Evolutionary conservation across 2,888 invertebrate genomes (phyloP), one percentile per base, ranked within the genome.

Genomic region (Papilio gigon): DNA sequence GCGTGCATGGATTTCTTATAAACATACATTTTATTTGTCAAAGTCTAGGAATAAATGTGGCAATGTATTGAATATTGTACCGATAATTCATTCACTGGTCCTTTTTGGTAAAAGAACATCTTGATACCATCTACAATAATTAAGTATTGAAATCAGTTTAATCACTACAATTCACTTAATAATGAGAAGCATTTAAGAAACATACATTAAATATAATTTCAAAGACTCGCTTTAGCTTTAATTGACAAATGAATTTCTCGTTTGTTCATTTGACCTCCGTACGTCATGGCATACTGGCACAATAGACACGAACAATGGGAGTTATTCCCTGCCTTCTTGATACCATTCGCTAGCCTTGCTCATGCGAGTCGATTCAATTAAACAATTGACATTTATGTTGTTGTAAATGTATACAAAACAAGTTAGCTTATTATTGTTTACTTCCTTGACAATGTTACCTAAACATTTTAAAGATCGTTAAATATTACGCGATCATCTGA

Each of bases 241-340:
- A 84, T 83, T 84, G 84, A 81, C 81, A 78, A 81, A 84, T 83
- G 82, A 82, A 84, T 83, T 80, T 84, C 81, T 82, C 84, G 81
- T 80, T 84, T 82, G 79, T 79, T 78, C 79, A 72, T 80, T 78
- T 82, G 88, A 86, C 88, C 88, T 87, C 85, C 83, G 84, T 84
- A 79, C 77, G 73, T 71, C 71, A 65, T 77, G 78, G 77, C 76
- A 76, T 75, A 78, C 77, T 78, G 78, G 79, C 75, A 87, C 86
- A 89, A 88, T 88, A 82, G 86, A 75, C 77, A 77, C 77, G 76
- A 80, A 88, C 87, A 89, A 87, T 88, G 82, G 82, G 78, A 83
- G 77, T 77, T 75, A 77, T 82, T 83, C 85, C 81, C 82, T 81
- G 78, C 76, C 78, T 74, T 77, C 81, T 82, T 80, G 76, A 74